phyloP scores from a whole-genome alignment of 2,113 vertebrate species.

The Elanoides forficatus region DNA sequence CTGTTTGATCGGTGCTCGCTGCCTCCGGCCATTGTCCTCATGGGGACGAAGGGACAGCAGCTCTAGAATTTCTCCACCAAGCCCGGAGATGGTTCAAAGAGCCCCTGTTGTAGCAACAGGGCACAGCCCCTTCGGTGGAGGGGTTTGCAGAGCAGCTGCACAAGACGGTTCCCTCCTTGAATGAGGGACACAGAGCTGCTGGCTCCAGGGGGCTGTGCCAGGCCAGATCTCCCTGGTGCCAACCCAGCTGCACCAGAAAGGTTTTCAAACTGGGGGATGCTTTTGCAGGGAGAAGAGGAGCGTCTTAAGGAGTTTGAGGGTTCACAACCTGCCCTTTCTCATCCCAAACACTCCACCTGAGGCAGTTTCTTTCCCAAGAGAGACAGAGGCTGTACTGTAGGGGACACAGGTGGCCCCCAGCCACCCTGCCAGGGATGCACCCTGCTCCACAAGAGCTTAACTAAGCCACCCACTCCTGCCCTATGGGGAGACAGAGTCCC shows the following conservation, averaged over 20 bases:
- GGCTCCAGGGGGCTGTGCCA: not conserved
- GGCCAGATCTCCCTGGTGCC: not conserved
- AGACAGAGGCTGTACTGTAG: not conserved
- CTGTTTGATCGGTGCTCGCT: not conserved
- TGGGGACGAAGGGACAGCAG: not conserved
- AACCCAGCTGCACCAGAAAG: not conserved
- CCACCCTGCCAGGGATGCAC: not conserved
- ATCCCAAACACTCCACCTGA: not conserved
- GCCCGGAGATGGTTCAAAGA: not conserved
- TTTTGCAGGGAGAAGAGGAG: not conserved
- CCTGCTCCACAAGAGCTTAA: not conserved
- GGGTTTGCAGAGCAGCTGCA: not conserved
- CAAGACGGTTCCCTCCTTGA: not conserved
- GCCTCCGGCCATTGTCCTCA: not conserved
- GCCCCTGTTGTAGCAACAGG: not conserved
- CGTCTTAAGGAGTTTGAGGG: not conserved
- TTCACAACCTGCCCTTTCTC: not conserved
- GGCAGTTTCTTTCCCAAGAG: not conserved
- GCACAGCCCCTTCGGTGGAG: not conserved
- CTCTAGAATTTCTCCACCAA: constrained; percentile 14
- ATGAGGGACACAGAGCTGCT: not conserved
- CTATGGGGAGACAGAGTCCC: not conserved
- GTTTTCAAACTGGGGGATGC: not conserved
- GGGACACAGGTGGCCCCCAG: not conserved
- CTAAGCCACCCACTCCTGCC: not conserved